Base-by-base conservation (phyloP, 2,113 vertebrate species). In the Arothron firmamentum region DNA sequence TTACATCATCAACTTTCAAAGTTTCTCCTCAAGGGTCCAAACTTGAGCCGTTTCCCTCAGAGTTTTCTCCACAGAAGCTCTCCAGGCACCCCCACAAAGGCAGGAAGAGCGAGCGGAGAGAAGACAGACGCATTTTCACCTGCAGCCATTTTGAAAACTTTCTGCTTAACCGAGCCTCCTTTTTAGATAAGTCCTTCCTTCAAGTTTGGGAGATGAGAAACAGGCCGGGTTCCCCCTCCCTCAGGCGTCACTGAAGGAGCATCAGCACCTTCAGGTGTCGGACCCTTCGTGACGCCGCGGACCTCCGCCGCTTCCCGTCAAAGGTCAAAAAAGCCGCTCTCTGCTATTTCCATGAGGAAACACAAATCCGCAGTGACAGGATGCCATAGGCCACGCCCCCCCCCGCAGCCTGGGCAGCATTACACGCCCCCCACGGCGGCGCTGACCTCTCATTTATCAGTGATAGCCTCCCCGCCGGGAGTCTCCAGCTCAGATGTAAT, bases 391-490 rank as follows among this genome's bases (percentile, higher is more conserved):
- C 18, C 13, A 12, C 52, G 0, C 2, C 19, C 64, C 60, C 67
- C 61, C 2, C 18, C 3, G 9, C 21, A n/a, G 62, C 8, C 48
- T 4, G 48, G 34, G 38, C 55, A 56, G 52, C 59, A 23, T 57
- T 25, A 46, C 66, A 31, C 17, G 43, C 4, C 66, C 65, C 60
- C 64, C 3, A 1, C 14, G 17, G 57, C 4, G 20, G 2, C 2
- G 8, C 46, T 57, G 75, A 67, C 79, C 79, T 61, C 62, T 59
- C 56, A 25, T 71, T 80, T 80, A 78, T 66, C 74, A 67, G 61
- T 8, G 38, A 56, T 72, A 56, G 60, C 62, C 81, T 68, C 70
- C 67, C 76, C 52, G 10, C 56, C n/a, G 52, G 70, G 52, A 6
- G 20, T 42, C 46, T 70, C 43, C 68, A 61, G 56, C 69, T 78